Conservation (phyloP, 2,113 vertebrate species). For the Pseudorasbora parva region DNA sequence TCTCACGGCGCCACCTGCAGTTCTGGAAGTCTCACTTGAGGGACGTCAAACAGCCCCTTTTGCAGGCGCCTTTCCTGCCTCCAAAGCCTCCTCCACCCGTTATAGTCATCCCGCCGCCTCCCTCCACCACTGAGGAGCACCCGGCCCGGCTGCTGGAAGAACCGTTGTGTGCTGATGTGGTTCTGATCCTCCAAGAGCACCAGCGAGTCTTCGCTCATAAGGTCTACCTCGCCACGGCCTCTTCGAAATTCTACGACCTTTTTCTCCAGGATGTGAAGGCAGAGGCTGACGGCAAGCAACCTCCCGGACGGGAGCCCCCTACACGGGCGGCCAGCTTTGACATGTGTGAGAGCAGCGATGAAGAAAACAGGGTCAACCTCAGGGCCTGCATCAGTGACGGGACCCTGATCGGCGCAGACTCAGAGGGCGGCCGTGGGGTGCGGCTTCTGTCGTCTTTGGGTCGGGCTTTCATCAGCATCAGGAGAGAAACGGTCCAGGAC, state of each 20-base stretch:
- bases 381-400: slow-evolving; percentile 84
- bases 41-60: slow-evolving; percentile 79
- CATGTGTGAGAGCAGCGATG: slow-evolving; percentile 79
- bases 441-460: slow-evolving; percentile 82
- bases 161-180: slow-evolving; percentile 84
- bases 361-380: slow-evolving; percentile 75
- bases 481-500: slow-evolving; percentile 82
- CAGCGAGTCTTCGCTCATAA: slow-evolving; percentile 88
- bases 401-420: slow-evolving; percentile 71
- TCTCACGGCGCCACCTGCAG: slow-evolving; percentile 79
- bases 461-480: slow-evolving; percentile 83
- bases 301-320: slow-evolving; percentile 76
- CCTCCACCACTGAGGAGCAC: slow-evolving; percentile 82
- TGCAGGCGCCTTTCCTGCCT: slow-evolving; percentile 85
- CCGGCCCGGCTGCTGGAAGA: slow-evolving; percentile 83
- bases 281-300: slow-evolving; percentile 62
- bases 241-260: slow-evolving; percentile 87
- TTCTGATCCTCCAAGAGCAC: slow-evolving; percentile 86
- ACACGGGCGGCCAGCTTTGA: slow-evolving; percentile 82
- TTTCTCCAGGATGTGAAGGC: slow-evolving; percentile 83
- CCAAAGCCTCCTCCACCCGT: slow-evolving; percentile 81
- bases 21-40: slow-evolving; percentile 77
- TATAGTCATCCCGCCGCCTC: slow-evolving; percentile 80
- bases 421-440: slow-evolving; percentile 57
- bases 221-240: slow-evolving; percentile 89